These are phyloP conservation scores for Noctilio leporinus DNA, from an alignment of 2,113 vertebrate species.

Conservation along the genomic window DNA sequence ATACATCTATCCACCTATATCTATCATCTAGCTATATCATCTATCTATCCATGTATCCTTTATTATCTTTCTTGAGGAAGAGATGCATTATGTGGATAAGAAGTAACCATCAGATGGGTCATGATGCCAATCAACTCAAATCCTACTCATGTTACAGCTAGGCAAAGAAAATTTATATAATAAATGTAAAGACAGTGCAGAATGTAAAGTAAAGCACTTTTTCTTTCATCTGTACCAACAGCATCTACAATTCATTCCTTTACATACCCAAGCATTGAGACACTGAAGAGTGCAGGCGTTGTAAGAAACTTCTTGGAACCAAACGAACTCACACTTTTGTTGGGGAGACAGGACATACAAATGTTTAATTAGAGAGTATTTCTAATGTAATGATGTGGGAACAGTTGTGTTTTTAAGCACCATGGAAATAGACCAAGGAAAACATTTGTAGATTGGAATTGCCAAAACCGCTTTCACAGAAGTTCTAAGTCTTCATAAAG, in stretches of 20 bases:
- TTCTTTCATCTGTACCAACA: neutral
- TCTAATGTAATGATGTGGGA: neutral
- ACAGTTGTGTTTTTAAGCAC: neutral
- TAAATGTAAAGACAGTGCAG: neutral
- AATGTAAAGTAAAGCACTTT: no score
- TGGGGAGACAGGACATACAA: neutral
- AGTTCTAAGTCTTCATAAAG: neutral
- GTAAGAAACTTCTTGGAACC: neutral
- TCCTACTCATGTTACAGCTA: neutral
- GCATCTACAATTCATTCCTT: neutral
- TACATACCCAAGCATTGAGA: neutral
- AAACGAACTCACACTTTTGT: neutral
- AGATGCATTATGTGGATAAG: neutral
- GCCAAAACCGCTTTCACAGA: neutral
- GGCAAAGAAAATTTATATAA: neutral
- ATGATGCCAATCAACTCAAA: neutral
- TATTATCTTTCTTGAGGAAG: neutral
- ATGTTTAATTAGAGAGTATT: neutral
- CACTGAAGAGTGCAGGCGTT: neutral
- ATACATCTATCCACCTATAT: neutral
- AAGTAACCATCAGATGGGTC: neutral
- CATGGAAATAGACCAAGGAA: neutral
- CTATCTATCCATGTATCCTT: neutral
- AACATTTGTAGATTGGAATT: neutral
- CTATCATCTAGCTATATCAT: no score